A percentile compares a stretch with the other conserved stretches of the same genome.
Conservation (phyloP, 2,113 vertebrate species). For the Dendropsophus ebraccatus region DNA sequence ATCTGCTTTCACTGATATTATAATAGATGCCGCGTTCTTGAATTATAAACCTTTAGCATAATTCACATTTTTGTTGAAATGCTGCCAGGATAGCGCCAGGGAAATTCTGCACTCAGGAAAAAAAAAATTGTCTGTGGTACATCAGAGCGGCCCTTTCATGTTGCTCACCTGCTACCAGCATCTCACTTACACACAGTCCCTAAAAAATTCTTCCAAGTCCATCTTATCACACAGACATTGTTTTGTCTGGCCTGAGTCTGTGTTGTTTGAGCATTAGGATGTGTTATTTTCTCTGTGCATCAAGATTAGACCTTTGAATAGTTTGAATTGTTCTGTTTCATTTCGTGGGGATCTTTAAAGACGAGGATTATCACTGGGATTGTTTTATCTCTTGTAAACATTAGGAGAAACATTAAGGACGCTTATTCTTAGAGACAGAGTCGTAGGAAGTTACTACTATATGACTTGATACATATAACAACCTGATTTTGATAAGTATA, state of each 20-base stretch:
- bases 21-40: not conserved
- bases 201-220: constrained; percentile 24
- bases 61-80: constrained; percentile 2
- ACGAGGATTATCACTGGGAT: not conserved
- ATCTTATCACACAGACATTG: constrained; percentile 37
- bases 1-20: not conserved
- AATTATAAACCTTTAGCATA: not conserved
- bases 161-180: constrained; percentile 56
- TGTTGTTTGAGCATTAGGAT: constrained; percentile 30
- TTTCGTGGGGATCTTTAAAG: constrained; percentile 4
- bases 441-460: not conserved
- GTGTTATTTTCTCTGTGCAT: constrained; percentile 39
- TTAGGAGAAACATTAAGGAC: not conserved
- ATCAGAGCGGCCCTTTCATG: constrained; percentile 20
- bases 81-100: not conserved
- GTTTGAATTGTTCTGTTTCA: constrained; percentile 34
- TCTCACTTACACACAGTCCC: constrained; percentile 1
- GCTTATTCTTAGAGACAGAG: not conserved
- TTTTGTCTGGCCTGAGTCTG: constrained; percentile 47
- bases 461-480: not conserved
- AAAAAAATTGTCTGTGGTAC: not conserved
- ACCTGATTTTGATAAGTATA: not conserved
- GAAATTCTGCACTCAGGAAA: not conserved
- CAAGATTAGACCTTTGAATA: constrained; percentile 47
- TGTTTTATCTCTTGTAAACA: constrained; percentile 4